Base-by-base conservation (phyloP, 2,888 invertebrate genomes). In the Agrochola lychnidis region DNA sequence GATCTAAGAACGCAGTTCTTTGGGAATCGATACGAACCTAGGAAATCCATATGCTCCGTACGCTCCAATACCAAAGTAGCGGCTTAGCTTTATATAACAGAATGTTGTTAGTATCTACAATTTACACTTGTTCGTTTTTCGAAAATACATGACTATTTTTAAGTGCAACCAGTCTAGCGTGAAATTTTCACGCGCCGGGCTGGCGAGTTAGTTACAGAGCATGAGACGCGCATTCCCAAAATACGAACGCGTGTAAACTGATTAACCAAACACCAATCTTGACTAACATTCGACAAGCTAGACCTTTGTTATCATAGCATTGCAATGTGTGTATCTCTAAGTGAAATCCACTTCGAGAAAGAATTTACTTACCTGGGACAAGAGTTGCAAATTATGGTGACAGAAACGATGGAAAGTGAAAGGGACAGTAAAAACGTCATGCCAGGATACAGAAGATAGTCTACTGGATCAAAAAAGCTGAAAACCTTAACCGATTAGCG, bases 351-450 rank as follows among this genome's bases (percentile, higher is more conserved):
- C 22, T 63, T 53, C n/a, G n/a, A 40, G 42, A 42, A 22, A 40
- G 36, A 59, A 68, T 51, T 42, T 69, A 79, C 84, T 36, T 79
- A 79, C 84, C 83, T 51, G 30, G n/a, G 40, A 16, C 53, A n/a
- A 53, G 5, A 62, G 22, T 59, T 48, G 16, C 36, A 56, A 48
- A 62, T 40, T 77, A 25, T 61, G 25, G 14, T 7, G 69, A 16
- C 19, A 48, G 16, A 61, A 45, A 45, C n/a, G 64, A 76, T 61
- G 45, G 42, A 30, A 61, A 62, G 56, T n/a, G 25, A 67, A 83
- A 40, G 16, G 36, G 7, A 51, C 12, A 6, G 5, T n/a, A 62
- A 56, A 56, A 48, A 57, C 9, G 6, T 42, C 64, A 64, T 63
- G 70, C 42, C 22, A 53, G 78, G 57, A 42, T 61, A n/a, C 25